Evolutionary conservation across 2,113 vertebrate genomes (phyloP).

Genomic region (Eira barbara): DNA sequence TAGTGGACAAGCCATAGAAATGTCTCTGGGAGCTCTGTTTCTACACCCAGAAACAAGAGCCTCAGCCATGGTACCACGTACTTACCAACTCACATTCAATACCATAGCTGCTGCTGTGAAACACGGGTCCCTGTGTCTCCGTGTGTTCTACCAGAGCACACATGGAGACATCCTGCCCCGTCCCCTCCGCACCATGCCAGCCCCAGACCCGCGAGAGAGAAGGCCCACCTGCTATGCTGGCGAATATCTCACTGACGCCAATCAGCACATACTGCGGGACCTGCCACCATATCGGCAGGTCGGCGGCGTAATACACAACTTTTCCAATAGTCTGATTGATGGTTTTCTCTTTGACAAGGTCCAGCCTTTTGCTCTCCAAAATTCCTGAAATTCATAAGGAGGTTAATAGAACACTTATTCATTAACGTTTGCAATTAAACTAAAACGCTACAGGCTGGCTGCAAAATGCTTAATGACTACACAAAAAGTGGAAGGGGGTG

Average conservation of each 20-base stretch:
- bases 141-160: fast-evolving
- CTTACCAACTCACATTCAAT: fast-evolving
- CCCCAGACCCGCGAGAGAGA: fast-evolving
- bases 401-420: background rate
- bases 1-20: fast-evolving
- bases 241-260: constrained; percentile 97
- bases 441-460: background rate
- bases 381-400: constrained; percentile 84
- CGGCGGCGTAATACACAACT: constrained; percentile 90
- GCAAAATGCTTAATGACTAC: fast-evolving
- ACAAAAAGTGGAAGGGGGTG: fast-evolving
- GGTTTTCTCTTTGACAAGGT: constrained; percentile 84
- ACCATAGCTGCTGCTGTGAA: fast-evolving
- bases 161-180: fast-evolving
- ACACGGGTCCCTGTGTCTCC: fast-evolving
- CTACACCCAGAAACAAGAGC: background rate
- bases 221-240: constrained; percentile 95
- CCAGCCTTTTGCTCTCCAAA: constrained; percentile 94
- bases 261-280: constrained; percentile 98
- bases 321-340: constrained; percentile 92
- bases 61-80: fast-evolving
- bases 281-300: constrained; percentile 98
- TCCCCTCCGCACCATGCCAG: fast-evolving
- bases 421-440: background rate
- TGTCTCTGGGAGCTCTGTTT: background rate